These are phyloP conservation scores for Bicyclus anynana DNA, from an alignment of 1,140 invertebrate species.

Conservation along the genomic window DNA sequence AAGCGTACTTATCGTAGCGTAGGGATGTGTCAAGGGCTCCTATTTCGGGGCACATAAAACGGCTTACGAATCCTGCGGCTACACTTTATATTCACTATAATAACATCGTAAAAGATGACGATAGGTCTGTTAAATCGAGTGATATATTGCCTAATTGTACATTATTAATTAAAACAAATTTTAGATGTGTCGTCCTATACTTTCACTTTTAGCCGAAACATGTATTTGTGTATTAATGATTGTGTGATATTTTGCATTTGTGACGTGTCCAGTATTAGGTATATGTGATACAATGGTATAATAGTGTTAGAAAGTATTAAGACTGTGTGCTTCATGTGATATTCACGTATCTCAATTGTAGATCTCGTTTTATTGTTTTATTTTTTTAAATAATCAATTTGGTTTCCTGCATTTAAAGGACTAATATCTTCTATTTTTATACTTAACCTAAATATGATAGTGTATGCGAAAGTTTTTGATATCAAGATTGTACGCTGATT, in stretches of 20 bases:
- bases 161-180: no score
- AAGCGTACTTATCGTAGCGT: no score
- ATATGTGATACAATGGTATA: constrained; percentile 55
- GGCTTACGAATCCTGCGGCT: no score
- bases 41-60: no score
- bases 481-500: constrained; percentile 10
- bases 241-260: constrained; percentile 26
- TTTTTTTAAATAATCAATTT: no score
- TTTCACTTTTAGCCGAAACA: neutral
- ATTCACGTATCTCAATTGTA: constrained; percentile 43
- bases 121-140: no score
- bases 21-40: no score
- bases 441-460: constrained; percentile 13
- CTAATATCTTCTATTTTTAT: constrained; percentile 35
- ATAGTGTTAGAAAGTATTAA: constrained; percentile 38
- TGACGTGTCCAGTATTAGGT: constrained; percentile 60
- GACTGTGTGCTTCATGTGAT: constrained; percentile 53
- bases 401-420: constrained; percentile 20
- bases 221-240: neutral
- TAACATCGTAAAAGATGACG: no score
- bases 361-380: constrained; percentile 49
- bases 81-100: no score
- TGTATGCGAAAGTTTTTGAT: constrained; percentile 1
- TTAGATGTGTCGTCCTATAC: neutral
- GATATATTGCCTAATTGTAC: no score